phyloP scores from a whole-genome alignment of 2,113 vertebrate genomes.

The Pteronura brasiliensis region DNA sequence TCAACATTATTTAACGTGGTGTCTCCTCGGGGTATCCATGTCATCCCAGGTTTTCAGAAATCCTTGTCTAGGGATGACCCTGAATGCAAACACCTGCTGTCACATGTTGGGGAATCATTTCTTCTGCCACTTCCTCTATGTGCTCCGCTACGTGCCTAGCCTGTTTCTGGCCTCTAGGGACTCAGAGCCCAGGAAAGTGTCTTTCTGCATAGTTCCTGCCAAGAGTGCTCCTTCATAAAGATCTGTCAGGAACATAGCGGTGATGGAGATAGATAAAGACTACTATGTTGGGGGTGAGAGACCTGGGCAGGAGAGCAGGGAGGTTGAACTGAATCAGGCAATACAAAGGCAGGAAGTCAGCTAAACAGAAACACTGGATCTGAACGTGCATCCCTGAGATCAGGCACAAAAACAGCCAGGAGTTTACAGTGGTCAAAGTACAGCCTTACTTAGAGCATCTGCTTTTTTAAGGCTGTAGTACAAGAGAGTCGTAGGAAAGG shows the following conservation, averaged over 20 bases:
- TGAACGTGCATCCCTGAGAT: background rate
- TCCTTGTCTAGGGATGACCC: background rate
- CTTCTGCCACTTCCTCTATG: background rate
- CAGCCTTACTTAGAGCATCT: background rate
- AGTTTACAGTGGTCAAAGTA: background rate
- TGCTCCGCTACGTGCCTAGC: background rate
- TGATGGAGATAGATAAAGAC: background rate
- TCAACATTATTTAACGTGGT: background rate
- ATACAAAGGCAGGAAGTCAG: background rate
- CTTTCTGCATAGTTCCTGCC: background rate
- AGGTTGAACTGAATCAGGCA: background rate
- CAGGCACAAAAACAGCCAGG: background rate
- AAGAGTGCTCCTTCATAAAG: background rate
- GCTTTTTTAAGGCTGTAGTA: background rate
- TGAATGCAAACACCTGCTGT: background rate
- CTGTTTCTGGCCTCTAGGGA: background rate
- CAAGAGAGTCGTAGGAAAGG: background rate
- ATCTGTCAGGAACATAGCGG: background rate
- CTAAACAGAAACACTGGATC: background rate
- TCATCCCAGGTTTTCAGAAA: background rate
- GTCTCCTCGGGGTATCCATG: background rate
- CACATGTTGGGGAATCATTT: accelerated
- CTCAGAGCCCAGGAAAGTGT: slow-evolving; percentile 2
- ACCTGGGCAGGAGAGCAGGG: background rate
- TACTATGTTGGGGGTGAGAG: background rate